Percentiles rank a stretch among this genome's conserved stretches.
These are phyloP conservation scores for Corydoras maculifer DNA, from an alignment of 2,113 vertebrate genomes.

Conservation along the genomic window DNA sequence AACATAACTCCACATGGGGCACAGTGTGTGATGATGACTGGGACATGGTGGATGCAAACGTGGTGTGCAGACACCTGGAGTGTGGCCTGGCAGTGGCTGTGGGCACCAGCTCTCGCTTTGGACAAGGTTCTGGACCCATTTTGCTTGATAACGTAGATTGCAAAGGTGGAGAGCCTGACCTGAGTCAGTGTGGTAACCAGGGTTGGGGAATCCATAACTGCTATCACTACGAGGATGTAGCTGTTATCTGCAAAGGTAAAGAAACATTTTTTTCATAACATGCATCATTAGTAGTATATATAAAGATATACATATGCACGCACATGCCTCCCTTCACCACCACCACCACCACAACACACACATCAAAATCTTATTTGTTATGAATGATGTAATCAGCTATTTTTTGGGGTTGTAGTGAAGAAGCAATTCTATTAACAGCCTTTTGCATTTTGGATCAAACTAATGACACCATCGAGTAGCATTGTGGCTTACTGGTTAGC, in stretches of 20 bases:
- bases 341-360: too few relatives aligned
- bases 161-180: conserved; percentile 71
- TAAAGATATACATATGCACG: too few relatives aligned
- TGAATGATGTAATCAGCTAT: too few relatives aligned
- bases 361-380: too few relatives aligned
- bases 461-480: too few relatives aligned
- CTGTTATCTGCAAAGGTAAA: conserved; percentile 80
- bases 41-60: conserved; percentile 90
- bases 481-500: too few relatives aligned
- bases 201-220: conserved; percentile 96
- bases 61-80: conserved; percentile 85
- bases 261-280: too few relatives aligned
- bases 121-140: conserved; percentile 79
- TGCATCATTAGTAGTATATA: too few relatives aligned
- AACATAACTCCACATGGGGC: conserved; percentile 78
- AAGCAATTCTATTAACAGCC: too few relatives aligned
- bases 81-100: conserved; percentile 75
- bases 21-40: conserved; percentile 94
- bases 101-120: conserved; percentile 73
- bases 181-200: conserved; percentile 80
- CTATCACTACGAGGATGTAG: conserved; percentile 95
- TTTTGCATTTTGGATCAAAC: too few relatives aligned
- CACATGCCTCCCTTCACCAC: too few relatives aligned
- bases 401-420: too few relatives aligned
- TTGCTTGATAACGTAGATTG: conserved; percentile 92